Conservation (phyloP, 2,888 invertebrate genomes). For the Apamea sordens region DNA sequence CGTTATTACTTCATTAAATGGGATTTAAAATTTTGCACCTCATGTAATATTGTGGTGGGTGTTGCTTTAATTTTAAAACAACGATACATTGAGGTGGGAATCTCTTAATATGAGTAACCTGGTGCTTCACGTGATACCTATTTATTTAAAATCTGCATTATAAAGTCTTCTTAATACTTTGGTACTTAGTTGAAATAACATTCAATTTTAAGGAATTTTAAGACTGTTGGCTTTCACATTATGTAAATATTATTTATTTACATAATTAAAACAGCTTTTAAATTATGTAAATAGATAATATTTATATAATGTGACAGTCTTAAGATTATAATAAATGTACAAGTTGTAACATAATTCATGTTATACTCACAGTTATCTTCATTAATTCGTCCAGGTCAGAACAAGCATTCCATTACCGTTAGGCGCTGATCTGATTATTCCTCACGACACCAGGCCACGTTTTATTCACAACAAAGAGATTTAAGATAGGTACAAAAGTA, state of each 20-base stretch:
- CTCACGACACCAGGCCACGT: too few species aligned
- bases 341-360: too few species aligned
- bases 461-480: too few species aligned
- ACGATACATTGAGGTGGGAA: background rate
- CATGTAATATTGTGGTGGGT: background rate
- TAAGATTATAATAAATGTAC: too few species aligned
- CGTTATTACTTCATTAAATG: conserved; percentile 39
- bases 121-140: background rate
- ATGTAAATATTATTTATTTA: background rate
- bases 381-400: too few species aligned
- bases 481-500: too few species aligned
- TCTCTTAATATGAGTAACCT: background rate
- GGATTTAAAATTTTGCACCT: conserved; percentile 11
- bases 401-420: too few species aligned
- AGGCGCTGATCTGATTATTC: too few species aligned
- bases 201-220: too few species aligned
- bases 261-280: background rate
- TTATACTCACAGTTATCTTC: too few species aligned
- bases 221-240: background rate
- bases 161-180: background rate
- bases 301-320: too few species aligned
- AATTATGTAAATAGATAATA: too few species aligned
- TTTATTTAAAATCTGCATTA: background rate
- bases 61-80: conserved; percentile 8
- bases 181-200: background rate